Percentiles rank a stretch among this genome's conserved stretches.
phyloP scores from a whole-genome alignment of 1,140 invertebrate genomes.

The Lepidurus apus region DNA sequence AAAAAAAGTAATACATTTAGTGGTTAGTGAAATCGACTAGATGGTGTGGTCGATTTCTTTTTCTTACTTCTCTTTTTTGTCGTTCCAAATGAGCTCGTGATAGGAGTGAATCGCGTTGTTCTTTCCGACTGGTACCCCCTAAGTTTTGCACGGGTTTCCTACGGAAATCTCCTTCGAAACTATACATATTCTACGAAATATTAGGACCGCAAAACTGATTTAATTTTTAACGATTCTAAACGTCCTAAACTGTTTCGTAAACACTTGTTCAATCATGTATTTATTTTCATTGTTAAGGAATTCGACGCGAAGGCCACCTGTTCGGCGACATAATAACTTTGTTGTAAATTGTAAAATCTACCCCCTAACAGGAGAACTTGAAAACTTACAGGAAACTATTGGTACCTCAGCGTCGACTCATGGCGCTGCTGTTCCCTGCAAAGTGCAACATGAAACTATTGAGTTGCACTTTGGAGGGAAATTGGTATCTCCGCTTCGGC shows the following conservation, averaged over 20 bases:
- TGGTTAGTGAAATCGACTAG: background rate
- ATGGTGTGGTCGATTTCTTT: conserved; percentile 36
- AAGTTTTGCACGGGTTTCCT: conserved; percentile 82
- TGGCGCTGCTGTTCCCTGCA: too few species aligned
- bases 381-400: too few species aligned
- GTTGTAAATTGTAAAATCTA: too few species aligned
- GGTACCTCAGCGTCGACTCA: too few species aligned
- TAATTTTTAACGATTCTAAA: background rate
- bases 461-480: too few species aligned
- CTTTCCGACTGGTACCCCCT: conserved; percentile 73
- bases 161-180: conserved; percentile 87
- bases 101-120: conserved; percentile 68
- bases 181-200: conserved; percentile 54
- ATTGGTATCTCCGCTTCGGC: too few species aligned
- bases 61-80: conserved; percentile 69
- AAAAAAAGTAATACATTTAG: conserved; percentile 29
- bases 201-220: background rate
- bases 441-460: too few species aligned
- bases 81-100: conserved; percentile 74
- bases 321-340: background rate
- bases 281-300: background rate
- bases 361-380: too few species aligned
- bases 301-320: background rate
- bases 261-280: background rate
- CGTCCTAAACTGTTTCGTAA: background rate